Base-by-base conservation (phyloP, 2,888 invertebrate genomes). In the Leucoptera coffeella region DNA sequence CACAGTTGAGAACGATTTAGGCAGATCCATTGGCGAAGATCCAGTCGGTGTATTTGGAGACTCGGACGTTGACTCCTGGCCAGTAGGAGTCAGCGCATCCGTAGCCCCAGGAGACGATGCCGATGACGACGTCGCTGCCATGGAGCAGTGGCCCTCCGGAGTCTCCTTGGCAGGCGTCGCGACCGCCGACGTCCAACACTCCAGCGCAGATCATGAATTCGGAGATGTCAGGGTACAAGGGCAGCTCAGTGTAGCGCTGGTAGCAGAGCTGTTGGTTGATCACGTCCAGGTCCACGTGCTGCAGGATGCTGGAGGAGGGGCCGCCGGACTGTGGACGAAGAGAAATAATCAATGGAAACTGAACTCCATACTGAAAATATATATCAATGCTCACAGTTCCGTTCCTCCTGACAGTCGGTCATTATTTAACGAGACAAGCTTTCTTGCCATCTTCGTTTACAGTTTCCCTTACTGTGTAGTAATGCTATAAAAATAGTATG, bases 31-130 rank as follows among this genome's bases (percentile, higher is more conserved):
- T 47, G 1, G 30, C 21, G 1, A 34, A 24, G 15, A 61, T 51
- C 64, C 64, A 65, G 27, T 40, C 29, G 2, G 43, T 27, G 32
- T 43, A 48, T 1, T 24, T 4, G 2, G 54, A 45, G 33, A 75
- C 62, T 23, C 72, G 57, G 7, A 60, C 54, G 38, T 57, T 69
- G 26, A 75, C 69, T 15, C 73, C 72, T 4, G 75, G 75, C 39
- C 61, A 73, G 34, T 36, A 35, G 3, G 47, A 38, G 32, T 59
- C 38, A 4, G 60, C 73, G 38, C 74, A 74, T 11, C 54, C 46
- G 34, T 42, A 55, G 35, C 71, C 69, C 60, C 71, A 74, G 14
- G 73, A 73, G 8, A 58, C 55, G 33, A 74, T 36, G 11, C 73
- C 72, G 32, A 71, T 53, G 25, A 67, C 31, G 28, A 54, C 42